Conservation (phyloP, 2,888 invertebrate genomes). For the Oscheius myriophilus region DNA sequence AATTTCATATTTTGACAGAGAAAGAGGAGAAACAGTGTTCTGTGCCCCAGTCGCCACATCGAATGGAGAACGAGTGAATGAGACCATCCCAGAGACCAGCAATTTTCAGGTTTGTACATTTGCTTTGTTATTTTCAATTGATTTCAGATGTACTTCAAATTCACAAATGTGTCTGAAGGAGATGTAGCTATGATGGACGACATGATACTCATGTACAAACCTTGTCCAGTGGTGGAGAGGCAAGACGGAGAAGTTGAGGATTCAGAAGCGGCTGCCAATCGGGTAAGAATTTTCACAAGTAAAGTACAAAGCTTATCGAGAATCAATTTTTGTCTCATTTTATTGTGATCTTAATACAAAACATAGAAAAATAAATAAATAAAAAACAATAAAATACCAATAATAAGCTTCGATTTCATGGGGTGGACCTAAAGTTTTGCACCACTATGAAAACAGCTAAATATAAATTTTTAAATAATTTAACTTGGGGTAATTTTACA, state of each 20-base stretch:
- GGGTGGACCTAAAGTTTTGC: slow-evolving; percentile 2
- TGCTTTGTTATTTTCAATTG: not conserved
- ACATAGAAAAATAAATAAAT: too few species aligned
- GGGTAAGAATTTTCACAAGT: too few species aligned
- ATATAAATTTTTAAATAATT: too few species aligned
- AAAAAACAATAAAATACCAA: too few species aligned
- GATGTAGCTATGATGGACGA: slow-evolving; percentile 52
- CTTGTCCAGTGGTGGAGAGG: slow-evolving; percentile 9
- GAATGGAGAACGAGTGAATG: slow-evolving; percentile 45
- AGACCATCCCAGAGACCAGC: slow-evolving; percentile 46
- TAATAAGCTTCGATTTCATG: slow-evolving; percentile 1
- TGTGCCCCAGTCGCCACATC: slow-evolving; percentile 46
- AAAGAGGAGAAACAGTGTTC: slow-evolving; percentile 28
- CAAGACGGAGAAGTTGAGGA: not conserved
- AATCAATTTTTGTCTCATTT: too few species aligned
- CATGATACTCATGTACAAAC: slow-evolving; percentile 33
- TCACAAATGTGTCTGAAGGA: slow-evolving; percentile 49
- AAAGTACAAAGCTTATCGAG: too few species aligned
- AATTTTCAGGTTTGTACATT: slow-evolving; percentile 39
- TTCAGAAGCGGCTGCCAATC: not conserved
- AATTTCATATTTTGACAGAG: slow-evolving; percentile 1
- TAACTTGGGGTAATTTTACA: too few species aligned
- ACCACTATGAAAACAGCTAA: too few species aligned
- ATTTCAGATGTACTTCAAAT: slow-evolving; percentile 49
- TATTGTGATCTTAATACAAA: too few species aligned